Evolutionary conservation across 2,797 vertebrate genomes (phyloP), one percentile per base, ranked within the genome.

Genomic region (Acanthurus tractus): DNA sequence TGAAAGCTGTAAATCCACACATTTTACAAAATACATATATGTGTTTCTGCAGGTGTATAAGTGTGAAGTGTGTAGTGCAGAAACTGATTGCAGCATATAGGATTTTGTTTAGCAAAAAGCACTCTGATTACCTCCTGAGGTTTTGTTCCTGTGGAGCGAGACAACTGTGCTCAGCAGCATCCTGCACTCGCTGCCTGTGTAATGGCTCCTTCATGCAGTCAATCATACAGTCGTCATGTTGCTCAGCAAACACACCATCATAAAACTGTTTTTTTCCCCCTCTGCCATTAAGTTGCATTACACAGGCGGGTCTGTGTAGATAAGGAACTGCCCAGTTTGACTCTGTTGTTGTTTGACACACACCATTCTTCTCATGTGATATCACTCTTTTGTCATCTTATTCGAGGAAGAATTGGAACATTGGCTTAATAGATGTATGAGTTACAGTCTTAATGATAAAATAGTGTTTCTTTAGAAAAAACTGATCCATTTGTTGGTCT

Each of bases 61-160:
- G 45, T 64, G 46, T 53, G 40, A 44, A 68, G 52, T 68, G 52
- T 64, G 44, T 70, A 61, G 36, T 38, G 42, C 59, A 77, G 80
- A 82, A 75, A 75, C 80, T 86, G 85, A 88, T 87, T 90, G 79
- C 73, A 52, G 71, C 58, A 36, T 81, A 83, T 78, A 83, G 85
- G 73, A 77, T 79, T 86, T 72, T 91, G 86, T 94, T 94, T 91
- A 79, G 81, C 70, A 88, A 88, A 89, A 75, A 85, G 80, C 83
- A 76, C 76, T 64, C 84, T 89, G 91, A 91, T 91, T 91, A 87
- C 90, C 87, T 86, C 90, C 88, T 83, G 74, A 90, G 81, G 90
- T 87, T 80, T 81, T 82, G 68, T 76, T 74, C 81, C 84, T 74
- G 86, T 81, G 88, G 89, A 83, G 82, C 49, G 70, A 86, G 76